Percentiles rank a stretch among this genome's conserved stretches.
Conservation (phyloP, 1,140 invertebrate genomes). For the Schlechtendalia chinensis region DNA sequence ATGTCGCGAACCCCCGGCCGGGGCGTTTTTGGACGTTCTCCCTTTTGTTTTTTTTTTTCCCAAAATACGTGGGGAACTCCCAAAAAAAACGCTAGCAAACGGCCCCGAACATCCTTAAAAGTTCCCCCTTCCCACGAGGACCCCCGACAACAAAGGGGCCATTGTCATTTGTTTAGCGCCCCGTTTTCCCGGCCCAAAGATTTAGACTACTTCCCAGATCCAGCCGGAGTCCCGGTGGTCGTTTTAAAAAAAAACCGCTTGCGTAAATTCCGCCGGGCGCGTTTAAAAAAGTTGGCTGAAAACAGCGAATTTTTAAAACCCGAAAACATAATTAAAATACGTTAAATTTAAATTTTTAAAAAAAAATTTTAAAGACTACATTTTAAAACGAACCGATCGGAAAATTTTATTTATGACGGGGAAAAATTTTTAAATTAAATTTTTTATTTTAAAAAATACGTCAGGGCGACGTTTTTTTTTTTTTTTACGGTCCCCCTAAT, state of each 20-base stretch:
- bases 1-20: too few relatives aligned
- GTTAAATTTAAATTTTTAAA: too few relatives aligned
- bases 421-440: too few relatives aligned
- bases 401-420: not conserved
- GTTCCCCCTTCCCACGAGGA: constrained; percentile 94
- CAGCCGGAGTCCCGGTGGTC: constrained; percentile 94
- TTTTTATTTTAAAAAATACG: too few relatives aligned
- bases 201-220: constrained; percentile 91
- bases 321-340: too few relatives aligned
- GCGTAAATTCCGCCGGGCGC: constrained; percentile 69
- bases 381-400: not conserved
- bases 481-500: too few relatives aligned
- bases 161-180: constrained; percentile 84
- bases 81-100: constrained; percentile 92
- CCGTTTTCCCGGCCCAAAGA: constrained; percentile 80
- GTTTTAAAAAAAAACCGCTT: constrained; percentile 86
- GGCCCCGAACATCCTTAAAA: constrained; percentile 88
- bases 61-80: constrained; percentile 97
- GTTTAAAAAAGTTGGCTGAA: not conserved
- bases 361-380: not conserved
- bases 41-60: constrained; percentile 51
- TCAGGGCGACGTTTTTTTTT: too few relatives aligned
- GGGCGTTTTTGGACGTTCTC: too few relatives aligned
- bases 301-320: too few relatives aligned
- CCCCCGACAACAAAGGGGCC: constrained; percentile 92